Base-by-base conservation (phyloP, 2,888 invertebrate genomes). In the Scaptodrosophila latifasciaeformis region DNA sequence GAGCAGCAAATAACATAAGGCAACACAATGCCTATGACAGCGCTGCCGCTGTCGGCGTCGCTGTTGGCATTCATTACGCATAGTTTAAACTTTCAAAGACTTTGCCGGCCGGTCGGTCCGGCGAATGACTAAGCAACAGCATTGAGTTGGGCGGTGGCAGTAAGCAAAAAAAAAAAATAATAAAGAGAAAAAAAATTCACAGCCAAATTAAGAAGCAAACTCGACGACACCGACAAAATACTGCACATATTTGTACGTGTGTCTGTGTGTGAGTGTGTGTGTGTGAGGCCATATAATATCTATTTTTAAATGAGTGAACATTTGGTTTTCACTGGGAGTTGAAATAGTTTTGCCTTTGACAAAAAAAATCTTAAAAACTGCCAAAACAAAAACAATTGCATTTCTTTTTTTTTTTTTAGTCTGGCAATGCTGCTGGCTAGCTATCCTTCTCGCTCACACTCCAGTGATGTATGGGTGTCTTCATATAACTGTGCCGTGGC, bases 141-240 rank as follows among this genome's bases (percentile, higher is more conserved):
- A 10, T 12, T 12, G 12, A 2, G 1, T 50, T 49, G 54, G 59
- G 59, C 56, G 63, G 55, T 40, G 57, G 47, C 70, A 42, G 12
- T 12, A 21, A 40, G 18, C 40, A 40, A 12, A 40, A 18, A 18
- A 13, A n/a, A 42, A 12, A 42, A 37, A 43, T 34, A 50, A 55
- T 50, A 72, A 68, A 42, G 37, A 43, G 34, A 50, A 55, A 49
- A 72, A 68, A 65, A 54, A 62, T 21, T 35, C 59, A 71, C 65
- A 63, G 59, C 79, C 76, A 75, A 75, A 76, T 79, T 64, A 62
- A 79, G 72, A 57, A 63, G 45, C n/a, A 39, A 34, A 13, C 17
- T 15, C 24, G 35, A 46, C 13, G 12, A 29, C 29, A 45, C 18
- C 30, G 46, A 30, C 54, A 31, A 35, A 43, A 30, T 13, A 45